A percentile compares a stretch with the other conserved stretches of the same genome.
Evolutionary conservation across 2,888 invertebrate species (phyloP).

Genomic region (Crematogaster levior): DNA sequence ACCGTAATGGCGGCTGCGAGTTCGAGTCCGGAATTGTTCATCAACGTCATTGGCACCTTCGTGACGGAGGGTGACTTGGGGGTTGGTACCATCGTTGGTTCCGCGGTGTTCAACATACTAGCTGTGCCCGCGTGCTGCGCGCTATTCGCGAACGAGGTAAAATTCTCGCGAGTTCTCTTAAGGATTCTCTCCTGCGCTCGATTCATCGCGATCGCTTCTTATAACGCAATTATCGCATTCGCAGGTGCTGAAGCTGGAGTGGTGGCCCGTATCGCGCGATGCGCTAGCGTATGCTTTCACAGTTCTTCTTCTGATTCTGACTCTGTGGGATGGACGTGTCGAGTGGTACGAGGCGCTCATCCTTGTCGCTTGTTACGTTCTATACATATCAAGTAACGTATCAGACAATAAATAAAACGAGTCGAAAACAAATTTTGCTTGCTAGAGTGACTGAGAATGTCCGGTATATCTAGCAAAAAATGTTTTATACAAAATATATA

Average conservation of each 20-base stretch:
- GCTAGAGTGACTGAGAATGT: too few relatives aligned
- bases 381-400: slow-evolving; percentile 89
- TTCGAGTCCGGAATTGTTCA: slow-evolving; percentile 94
- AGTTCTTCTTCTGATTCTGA: slow-evolving; percentile 90
- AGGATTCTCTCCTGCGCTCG: neutral
- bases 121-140: slow-evolving; percentile 93
- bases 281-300: slow-evolving; percentile 91
- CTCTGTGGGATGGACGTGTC: slow-evolving; percentile 90
- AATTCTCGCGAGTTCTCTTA: neutral
- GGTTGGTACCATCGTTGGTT: slow-evolving; percentile 92
- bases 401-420: slow-evolving; percentile 30
- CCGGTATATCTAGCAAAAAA: too few relatives aligned
- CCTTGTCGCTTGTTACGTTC: slow-evolving; percentile 90
- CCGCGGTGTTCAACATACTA: slow-evolving; percentile 92
- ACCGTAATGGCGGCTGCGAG: slow-evolving; percentile 97
- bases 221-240: neutral
- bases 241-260: slow-evolving; percentile 90
- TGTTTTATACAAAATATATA: too few relatives aligned
- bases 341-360: slow-evolving; percentile 92
- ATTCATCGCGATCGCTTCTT: neutral
- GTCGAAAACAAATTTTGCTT: neutral
- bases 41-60: slow-evolving; percentile 93
- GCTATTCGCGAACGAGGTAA: slow-evolving; percentile 87
- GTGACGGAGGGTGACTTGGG: slow-evolving; percentile 92
- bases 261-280: slow-evolving; percentile 93